Evolutionary conservation across 37 sponge, comb jelly and placozoan species (phyloP).

Genomic region (Haliclona indistincta): DNA sequence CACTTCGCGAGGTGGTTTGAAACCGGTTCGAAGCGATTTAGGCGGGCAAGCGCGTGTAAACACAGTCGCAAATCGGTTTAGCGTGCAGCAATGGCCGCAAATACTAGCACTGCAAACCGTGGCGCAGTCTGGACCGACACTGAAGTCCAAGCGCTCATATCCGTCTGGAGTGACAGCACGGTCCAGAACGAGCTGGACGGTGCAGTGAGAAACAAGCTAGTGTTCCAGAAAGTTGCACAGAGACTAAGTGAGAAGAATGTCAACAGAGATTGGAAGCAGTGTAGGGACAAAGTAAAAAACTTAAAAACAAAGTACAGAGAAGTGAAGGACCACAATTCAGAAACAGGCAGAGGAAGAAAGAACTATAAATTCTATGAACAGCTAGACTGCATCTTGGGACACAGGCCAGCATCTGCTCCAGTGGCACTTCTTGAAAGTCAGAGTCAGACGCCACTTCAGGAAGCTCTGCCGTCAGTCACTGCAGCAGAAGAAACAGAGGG

Average conservation of each 20-base stretch:
- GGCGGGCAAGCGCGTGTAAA: too few species aligned
- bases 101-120: neutral
- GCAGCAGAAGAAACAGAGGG: too few species aligned
- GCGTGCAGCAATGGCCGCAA: too few species aligned
- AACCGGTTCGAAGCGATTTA: neutral
- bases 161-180: neutral
- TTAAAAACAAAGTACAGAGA: neutral
- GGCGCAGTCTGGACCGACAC: slow-evolving; percentile 4
- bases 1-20: neutral
- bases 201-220: neutral
- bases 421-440: neutral
- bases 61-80: too few species aligned
- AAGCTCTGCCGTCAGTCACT: too few species aligned
- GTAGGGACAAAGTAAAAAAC: slow-evolving; percentile 6
- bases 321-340: slow-evolving; percentile 4
- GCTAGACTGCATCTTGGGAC: neutral
- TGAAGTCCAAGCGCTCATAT: neutral
- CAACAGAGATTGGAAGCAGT: slow-evolving; percentile 12
- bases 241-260: neutral
- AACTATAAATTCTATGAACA: neutral
- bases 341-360: slow-evolving; percentile 1
- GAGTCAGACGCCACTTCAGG: too few species aligned
- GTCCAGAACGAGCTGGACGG: slow-evolving; percentile 13
- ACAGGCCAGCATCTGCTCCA: slow-evolving; percentile 13
- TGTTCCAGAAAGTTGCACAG: slow-evolving; percentile 18